These are phyloP conservation scores for Apotomis capreana DNA, from an alignment of 2,888 invertebrate species.

Conservation along the genomic window DNA sequence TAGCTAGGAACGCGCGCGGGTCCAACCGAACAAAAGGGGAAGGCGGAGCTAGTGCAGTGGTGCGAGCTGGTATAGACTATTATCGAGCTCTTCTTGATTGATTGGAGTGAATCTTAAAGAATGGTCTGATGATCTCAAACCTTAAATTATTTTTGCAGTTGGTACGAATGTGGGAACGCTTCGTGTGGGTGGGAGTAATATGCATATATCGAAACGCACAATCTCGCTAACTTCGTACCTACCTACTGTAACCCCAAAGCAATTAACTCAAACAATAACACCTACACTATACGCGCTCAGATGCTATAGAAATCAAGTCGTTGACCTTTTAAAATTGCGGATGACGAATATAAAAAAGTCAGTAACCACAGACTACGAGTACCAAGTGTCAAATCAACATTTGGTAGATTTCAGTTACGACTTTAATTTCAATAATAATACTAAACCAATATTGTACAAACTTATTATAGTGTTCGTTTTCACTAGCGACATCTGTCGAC, in stretches of 20 bases:
- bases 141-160: no score
- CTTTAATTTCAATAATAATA: not conserved
- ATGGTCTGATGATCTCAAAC: no score
- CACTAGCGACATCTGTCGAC: conserved; percentile 50
- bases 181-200: conserved; percentile 7
- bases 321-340: conserved; percentile 52
- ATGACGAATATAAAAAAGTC: conserved; percentile 21
- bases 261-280: conserved; percentile 69
- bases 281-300: conserved; percentile 55
- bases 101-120: no score
- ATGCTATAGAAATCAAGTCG: conserved; percentile 54
- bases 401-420: conserved; percentile 16
- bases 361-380: conserved; percentile 9
- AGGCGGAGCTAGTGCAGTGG: no score
- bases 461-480: not conserved
- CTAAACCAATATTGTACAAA: not conserved
- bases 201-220: not conserved
- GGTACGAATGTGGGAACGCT: not conserved
- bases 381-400: conserved; percentile 25
- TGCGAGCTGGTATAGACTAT: no score
- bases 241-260: conserved; percentile 49
- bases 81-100: no score
- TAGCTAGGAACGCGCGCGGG: no score
- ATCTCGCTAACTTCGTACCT: conserved; percentile 18
- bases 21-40: no score